These are phyloP conservation scores for Trichomalopsis sarcophagae DNA, from an alignment of 1,140 invertebrate genomes.

Conservation along the genomic window DNA sequence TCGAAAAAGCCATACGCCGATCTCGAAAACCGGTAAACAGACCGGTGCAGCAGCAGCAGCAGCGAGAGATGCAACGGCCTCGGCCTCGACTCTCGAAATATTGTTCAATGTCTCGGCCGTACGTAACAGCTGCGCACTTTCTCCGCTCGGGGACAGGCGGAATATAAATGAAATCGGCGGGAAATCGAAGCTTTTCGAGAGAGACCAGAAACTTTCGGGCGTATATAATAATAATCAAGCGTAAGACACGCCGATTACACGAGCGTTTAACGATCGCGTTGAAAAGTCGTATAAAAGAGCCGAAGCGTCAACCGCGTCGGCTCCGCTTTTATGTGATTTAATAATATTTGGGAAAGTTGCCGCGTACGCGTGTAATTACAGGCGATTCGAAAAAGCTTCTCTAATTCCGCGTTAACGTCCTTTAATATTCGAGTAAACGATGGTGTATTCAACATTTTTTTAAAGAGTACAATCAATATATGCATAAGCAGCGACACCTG, in stretches of 20 bases:
- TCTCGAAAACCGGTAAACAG: not conserved
- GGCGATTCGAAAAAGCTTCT: too few relatives aligned
- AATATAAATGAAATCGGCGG: constrained; percentile 50
- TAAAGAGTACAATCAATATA: too few relatives aligned
- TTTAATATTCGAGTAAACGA: too few relatives aligned
- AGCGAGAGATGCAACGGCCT: not conserved
- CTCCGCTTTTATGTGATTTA: not conserved
- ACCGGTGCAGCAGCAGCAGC: too few relatives aligned
- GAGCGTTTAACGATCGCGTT: not conserved
- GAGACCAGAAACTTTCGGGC: constrained; percentile 1
- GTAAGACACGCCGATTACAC: not conserved
- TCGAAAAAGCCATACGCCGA: not conserved
- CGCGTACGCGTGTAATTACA: not conserved
- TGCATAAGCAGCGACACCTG: too few relatives aligned
- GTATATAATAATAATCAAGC: not conserved
- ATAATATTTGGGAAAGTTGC: not conserved
- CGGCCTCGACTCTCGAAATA: constrained; percentile 46
- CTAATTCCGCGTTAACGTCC: too few relatives aligned
- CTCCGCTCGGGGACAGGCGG: constrained; percentile 39
- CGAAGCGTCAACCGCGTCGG: not conserved
- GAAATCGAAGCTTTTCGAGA: not conserved
- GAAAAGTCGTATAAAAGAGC: not conserved
- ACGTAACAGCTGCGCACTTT: constrained; percentile 50
- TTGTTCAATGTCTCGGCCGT: constrained; percentile 54
- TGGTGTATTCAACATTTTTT: too few relatives aligned